Base-by-base conservation (phyloP, 1,140 invertebrate species). In the Trichonephila clavipes region DNA sequence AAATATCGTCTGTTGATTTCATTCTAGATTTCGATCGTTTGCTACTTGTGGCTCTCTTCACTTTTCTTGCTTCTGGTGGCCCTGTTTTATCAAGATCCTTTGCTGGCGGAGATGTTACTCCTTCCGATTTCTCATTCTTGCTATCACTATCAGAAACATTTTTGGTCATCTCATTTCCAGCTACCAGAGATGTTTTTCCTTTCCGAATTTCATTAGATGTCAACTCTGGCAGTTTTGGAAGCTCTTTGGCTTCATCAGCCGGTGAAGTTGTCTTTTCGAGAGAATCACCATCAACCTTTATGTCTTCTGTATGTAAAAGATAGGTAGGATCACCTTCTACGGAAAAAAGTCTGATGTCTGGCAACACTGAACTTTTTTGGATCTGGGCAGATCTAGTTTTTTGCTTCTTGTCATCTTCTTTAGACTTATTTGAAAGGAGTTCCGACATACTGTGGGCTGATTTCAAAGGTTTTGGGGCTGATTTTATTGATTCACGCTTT, bases 321-420 rank as follows among this genome's bases (percentile, higher is more conserved):
- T 86, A 24, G 1, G 66, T 87, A 14, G 34, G 66, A 83, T 62
- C 69, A 0, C 72, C 92, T 88, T 93, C 92, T 19, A 88, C 92
- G 0, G 92, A 81, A 24, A 64, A 72, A 2, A 93, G 16, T 82
- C 51, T 93, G 12, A 93, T 93, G 19, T 88, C 59, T 24, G 92
- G 92, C 21, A 92, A 14, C 21, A 21, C 12, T 44, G 89, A 81
- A 24, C 62, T 85, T 58, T 81, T 90, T 61, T 90, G 64, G 5
- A 81, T 90, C 14, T 34, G 51, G 5, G 90, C 81, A 12, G 61
- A 92, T 58, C 82, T 62, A 19, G 81, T 85, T 85, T 92, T 92
- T n/a, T 83, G 58, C 16, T 92, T 85, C 8, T 59, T 62, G 8
- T 12, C 16, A 1, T 51, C 40, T 21, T 14, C 89, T 16, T 90